phyloP scores from a whole-genome alignment of 1,140 invertebrate species.

The Drosophila nikananu region DNA sequence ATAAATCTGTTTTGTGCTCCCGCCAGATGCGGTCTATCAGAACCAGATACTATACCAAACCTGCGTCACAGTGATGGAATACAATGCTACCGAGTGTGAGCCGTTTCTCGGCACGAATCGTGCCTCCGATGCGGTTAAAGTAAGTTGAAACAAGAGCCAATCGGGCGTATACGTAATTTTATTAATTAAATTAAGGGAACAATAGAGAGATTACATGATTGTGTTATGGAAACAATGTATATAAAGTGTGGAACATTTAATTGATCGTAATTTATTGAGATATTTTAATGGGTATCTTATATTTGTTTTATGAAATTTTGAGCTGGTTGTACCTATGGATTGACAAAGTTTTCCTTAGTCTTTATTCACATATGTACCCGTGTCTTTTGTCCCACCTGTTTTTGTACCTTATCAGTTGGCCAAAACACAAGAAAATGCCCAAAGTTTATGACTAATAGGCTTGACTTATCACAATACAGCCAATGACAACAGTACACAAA shows the following conservation, averaged over 20 bases:
- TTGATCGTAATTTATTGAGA: no score
- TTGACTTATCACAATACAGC: conserved; percentile 33
- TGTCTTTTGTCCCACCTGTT: neutral
- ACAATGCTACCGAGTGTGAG: conserved; percentile 67
- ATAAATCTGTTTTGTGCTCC: conserved; percentile 25
- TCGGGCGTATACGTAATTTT: conserved; percentile 26
- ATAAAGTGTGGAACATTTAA: neutral
- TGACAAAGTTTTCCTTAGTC: neutral
- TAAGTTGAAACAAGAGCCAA: conserved; percentile 27
- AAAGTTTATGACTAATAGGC: conserved; percentile 33
- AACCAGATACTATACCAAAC: conserved; percentile 83
- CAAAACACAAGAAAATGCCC: conserved; percentile 30
- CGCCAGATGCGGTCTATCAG: conserved; percentile 73
- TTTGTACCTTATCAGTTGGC: conserved; percentile 27
- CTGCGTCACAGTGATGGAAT: conserved; percentile 68
- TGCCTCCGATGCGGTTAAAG: conserved; percentile 68
- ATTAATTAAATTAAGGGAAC: neutral
- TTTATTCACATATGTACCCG: neutral
- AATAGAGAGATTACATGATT: neutral
- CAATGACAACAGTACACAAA: conserved; percentile 27
- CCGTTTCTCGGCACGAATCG: conserved; percentile 73
- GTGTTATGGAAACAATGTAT: neutral
- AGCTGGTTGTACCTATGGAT: neutral
- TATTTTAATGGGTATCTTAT: no score
- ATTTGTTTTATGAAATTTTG: neutral